Evolutionary conservation across 2,113 vertebrate genomes (phyloP).

Genomic region (Carassius carassius): DNA sequence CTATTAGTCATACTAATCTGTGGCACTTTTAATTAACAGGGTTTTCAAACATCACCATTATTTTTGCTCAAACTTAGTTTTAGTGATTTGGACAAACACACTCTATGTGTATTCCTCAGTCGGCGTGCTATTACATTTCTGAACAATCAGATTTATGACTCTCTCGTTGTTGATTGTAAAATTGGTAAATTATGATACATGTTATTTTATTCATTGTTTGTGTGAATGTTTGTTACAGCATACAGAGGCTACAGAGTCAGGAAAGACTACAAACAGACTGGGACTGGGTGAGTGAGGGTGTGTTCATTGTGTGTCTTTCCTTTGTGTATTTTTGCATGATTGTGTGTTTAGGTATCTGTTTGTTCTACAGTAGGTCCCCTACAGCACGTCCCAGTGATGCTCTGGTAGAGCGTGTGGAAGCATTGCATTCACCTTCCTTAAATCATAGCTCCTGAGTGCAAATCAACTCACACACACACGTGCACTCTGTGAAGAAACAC

Average conservation of each 20-base stretch:
- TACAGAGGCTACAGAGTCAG: slow-evolving; percentile 79
- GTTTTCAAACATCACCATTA: not conserved
- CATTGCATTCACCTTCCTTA: slow-evolving; percentile 27
- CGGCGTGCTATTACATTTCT: not conserved
- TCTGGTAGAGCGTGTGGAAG: slow-evolving; percentile 61
- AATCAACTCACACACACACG: not conserved
- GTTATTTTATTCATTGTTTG: not conserved
- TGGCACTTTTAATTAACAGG: no score
- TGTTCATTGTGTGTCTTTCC: slow-evolving; percentile 12
- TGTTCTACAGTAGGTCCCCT: not conserved
- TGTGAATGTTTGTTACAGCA: slow-evolving; percentile 68
- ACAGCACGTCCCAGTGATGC: not conserved
- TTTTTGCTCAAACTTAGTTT: not conserved
- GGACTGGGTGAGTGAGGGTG: slow-evolving; percentile 23
- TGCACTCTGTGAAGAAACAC: not conserved
- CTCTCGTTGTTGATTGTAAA: no score
- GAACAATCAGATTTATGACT: not conserved
- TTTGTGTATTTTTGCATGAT: slow-evolving; percentile 14
- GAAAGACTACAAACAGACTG: slow-evolving; percentile 61
- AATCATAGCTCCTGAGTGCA: not conserved
- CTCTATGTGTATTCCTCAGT: not conserved
- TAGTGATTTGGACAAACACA: not conserved
- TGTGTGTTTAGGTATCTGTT: slow-evolving; percentile 18
- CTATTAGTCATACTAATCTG: not conserved
- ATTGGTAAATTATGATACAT: not conserved